Evolutionary conservation across 2,888 invertebrate species (phyloP).

Genomic region (Gnatocerus cornutus): DNA sequence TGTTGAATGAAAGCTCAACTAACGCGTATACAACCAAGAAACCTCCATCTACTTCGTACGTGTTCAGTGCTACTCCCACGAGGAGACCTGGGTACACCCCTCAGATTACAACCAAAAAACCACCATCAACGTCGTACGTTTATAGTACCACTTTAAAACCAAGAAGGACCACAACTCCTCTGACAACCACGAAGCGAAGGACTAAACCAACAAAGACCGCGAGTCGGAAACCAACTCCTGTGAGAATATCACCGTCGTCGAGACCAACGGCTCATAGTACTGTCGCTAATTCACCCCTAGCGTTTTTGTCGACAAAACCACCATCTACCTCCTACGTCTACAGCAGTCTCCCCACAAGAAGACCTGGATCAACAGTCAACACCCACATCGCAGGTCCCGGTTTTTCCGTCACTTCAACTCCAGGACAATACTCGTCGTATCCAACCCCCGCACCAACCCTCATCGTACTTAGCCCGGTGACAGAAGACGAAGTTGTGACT

Average conservation of each 20-base stretch:
- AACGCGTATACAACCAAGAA: conserved; percentile 56
- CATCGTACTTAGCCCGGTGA: conserved; percentile 75
- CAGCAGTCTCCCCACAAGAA: conserved; percentile 61
- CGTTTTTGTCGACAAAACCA: conserved; percentile 63
- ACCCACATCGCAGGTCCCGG: conserved; percentile 62
- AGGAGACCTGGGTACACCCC: conserved; percentile 28
- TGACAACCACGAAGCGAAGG: conserved; percentile 43
- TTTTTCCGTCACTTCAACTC: conserved; percentile 61
- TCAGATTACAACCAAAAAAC: conserved; percentile 59
- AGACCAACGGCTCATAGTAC: conserved; percentile 68
- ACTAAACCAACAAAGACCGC: conserved; percentile 48
- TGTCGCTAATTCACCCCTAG: conserved; percentile 60
- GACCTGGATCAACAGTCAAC: conserved; percentile 59
- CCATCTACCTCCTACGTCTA: conserved; percentile 71
- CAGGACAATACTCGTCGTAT: conserved; percentile 56
- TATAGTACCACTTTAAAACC: conserved; percentile 67
- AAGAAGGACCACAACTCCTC: conserved; percentile 34
- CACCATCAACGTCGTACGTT: conserved; percentile 72
- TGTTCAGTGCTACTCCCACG: conserved; percentile 61
- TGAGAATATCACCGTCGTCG: conserved; percentile 8
- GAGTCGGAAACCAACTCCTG: conserved; percentile 36
- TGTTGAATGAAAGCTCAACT: conserved; percentile 73
- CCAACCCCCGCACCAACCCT: conserved; percentile 75
- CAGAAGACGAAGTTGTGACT: conserved; percentile 59
- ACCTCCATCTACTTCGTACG: conserved; percentile 71